Conservation (phyloP, 2,888 invertebrate species). For the Orchesellides sinensis region DNA sequence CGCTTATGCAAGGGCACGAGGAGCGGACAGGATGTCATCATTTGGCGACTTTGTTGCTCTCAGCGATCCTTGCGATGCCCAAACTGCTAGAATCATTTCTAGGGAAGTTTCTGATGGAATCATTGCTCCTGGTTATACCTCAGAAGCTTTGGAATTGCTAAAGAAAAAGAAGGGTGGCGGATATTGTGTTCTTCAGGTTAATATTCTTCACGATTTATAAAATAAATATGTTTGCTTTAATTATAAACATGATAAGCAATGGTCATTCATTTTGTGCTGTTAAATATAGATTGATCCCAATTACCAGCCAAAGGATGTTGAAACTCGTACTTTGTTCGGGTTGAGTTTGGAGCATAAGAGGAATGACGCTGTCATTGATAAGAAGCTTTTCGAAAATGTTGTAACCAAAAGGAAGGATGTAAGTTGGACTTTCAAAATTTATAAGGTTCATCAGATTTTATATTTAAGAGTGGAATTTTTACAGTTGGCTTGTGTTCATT, state of each 20-base stretch:
- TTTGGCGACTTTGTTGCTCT: constrained; percentile 98
- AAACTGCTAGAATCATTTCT: constrained; percentile 95
- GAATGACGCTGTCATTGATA: constrained; percentile 91
- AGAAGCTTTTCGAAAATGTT: constrained; percentile 87
- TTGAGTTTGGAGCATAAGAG: constrained; percentile 90
- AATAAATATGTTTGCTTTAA: too few relatives aligned
- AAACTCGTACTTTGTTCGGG: constrained; percentile 90
- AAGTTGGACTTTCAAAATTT: constrained; percentile 64
- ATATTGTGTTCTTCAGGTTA: constrained; percentile 90
- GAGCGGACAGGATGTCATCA: constrained; percentile 99
- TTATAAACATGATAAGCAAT: too few relatives aligned
- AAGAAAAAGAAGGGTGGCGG: constrained; percentile 96
- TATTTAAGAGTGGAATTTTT: too few relatives aligned
- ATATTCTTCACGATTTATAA: not conserved
- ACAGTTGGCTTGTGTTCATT: constrained; percentile 59
- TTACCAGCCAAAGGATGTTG: constrained; percentile 88
- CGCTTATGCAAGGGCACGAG: constrained; percentile 97
- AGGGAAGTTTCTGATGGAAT: constrained; percentile 97
- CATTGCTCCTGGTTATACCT: constrained; percentile 93
- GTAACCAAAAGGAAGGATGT: constrained; percentile 84
- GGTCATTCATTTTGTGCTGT: constrained; percentile 2
- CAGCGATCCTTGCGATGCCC: constrained; percentile 92
- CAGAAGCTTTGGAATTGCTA: constrained; percentile 89
- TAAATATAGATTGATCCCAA: constrained; percentile 87
- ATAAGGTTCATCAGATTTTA: too few relatives aligned